Conservation (phyloP, 1,140 invertebrate species). For the Achatina immaculata region DNA sequence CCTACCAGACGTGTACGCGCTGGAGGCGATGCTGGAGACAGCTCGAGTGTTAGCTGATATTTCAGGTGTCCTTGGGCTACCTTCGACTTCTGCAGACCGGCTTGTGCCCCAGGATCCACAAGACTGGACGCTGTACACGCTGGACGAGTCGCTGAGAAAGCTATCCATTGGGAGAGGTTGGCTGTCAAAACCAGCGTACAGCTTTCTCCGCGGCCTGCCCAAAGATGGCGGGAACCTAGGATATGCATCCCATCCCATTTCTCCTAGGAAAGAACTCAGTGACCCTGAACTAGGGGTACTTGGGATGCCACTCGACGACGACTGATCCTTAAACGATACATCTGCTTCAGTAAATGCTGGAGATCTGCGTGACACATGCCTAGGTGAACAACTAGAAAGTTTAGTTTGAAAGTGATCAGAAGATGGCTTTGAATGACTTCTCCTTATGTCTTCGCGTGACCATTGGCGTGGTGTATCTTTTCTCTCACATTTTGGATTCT, state of each 20-base stretch:
- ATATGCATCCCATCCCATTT: neutral
- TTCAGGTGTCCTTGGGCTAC: neutral
- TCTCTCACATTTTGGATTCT: neutral
- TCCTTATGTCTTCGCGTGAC: neutral
- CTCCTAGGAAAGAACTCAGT: neutral
- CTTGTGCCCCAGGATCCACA: slow-evolving; percentile 11
- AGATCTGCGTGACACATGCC: neutral
- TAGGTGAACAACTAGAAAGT: neutral
- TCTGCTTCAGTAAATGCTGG: too few relatives aligned
- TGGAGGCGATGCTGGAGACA: neutral
- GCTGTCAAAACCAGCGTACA: slow-evolving; percentile 35
- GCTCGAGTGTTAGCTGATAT: neutral
- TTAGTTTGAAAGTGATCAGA: neutral
- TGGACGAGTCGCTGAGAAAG: slow-evolving; percentile 20
- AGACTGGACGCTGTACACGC: slow-evolving; percentile 4
- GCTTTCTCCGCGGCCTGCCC: slow-evolving; percentile 15
- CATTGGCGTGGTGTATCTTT: neutral
- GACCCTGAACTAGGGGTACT: neutral
- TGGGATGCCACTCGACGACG: neutral
- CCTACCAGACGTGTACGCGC: neutral
- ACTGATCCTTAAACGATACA: neutral
- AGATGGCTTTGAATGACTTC: neutral
- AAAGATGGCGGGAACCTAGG: slow-evolving; percentile 25
- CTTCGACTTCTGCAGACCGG: slow-evolving; percentile 13
- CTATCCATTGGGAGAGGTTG: slow-evolving; percentile 36